phyloP scores from a whole-genome alignment of 2,888 invertebrate genomes.

The Drosophila testacea region DNA sequence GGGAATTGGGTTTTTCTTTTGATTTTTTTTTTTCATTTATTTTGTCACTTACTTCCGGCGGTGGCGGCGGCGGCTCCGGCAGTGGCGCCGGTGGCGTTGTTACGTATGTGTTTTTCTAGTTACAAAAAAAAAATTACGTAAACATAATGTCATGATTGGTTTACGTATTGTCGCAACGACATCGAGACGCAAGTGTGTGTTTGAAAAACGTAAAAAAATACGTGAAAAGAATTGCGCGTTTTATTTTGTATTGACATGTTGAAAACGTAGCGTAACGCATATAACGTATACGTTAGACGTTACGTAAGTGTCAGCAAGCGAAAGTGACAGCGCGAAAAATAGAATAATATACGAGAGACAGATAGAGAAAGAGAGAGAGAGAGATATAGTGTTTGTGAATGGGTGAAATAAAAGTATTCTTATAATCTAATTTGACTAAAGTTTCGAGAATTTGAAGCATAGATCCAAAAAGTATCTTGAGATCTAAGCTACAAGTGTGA shows the following conservation, averaged over 20 bases:
- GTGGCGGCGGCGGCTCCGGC: slow-evolving; percentile 73
- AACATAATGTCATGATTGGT: slow-evolving; percentile 47
- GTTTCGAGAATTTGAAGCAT: slow-evolving; percentile 10
- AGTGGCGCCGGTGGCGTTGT: slow-evolving; percentile 71
- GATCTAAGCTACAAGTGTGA: slow-evolving; percentile 23
- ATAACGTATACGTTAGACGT: slow-evolving; percentile 50
- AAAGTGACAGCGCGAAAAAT: slow-evolving; percentile 53
- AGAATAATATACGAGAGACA: slow-evolving; percentile 26
- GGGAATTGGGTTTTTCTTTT: slow-evolving; percentile 30
- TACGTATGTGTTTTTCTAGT: slow-evolving; percentile 76
- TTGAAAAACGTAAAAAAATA: slow-evolving; percentile 39
- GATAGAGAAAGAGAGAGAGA: slow-evolving; percentile 10
- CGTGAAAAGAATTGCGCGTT: slow-evolving; percentile 32
- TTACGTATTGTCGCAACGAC: slow-evolving; percentile 50
- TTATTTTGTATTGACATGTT: slow-evolving; percentile 37
- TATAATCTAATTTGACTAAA: slow-evolving; percentile 4
- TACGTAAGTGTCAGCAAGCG: slow-evolving; percentile 57
- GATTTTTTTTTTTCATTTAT: slow-evolving; percentile 23
- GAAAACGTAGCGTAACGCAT: slow-evolving; percentile 41
- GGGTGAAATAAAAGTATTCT: slow-evolving; percentile 17
- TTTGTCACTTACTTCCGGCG: slow-evolving; percentile 74
- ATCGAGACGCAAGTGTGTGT: slow-evolving; percentile 50
- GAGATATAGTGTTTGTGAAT: slow-evolving; percentile 13
- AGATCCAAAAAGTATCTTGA: slow-evolving; percentile 9
- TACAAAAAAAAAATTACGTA: slow-evolving; percentile 59